phyloP scores from a whole-genome alignment of 2,113 vertebrate genomes.

The Cavia porcellus region DNA sequence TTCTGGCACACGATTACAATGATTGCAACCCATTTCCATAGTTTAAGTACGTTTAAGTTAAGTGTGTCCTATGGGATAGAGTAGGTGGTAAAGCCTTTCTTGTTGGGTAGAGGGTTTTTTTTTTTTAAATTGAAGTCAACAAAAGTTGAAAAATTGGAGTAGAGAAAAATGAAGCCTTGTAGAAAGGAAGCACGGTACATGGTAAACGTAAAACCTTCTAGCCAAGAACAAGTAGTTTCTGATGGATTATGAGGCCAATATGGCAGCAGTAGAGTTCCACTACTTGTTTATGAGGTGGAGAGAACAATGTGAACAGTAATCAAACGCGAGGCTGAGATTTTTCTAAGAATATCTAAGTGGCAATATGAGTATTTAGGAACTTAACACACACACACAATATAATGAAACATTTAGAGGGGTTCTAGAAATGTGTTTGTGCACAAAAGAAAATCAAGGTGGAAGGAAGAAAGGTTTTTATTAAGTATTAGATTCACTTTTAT shows the following conservation, averaged over 20 bases:
- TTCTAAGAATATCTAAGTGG: background rate
- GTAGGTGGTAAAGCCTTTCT: background rate
- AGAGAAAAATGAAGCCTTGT: background rate
- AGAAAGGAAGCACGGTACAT: background rate
- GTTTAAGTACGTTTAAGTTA: background rate
- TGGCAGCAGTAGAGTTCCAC: background rate
- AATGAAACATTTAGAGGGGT: background rate
- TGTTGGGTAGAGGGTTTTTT: background rate
- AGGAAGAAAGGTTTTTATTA: background rate
- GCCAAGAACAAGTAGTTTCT: background rate
- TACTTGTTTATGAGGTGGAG: background rate
- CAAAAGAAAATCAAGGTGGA: background rate
- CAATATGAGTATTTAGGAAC: background rate
- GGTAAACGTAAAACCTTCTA: background rate
- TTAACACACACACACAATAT: background rate
- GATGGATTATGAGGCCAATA: background rate
- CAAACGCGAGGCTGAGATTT: background rate
- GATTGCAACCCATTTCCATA: background rate
- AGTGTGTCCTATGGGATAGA: background rate
- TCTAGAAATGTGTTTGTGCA: background rate
- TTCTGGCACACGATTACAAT: slow-evolving; percentile 19
- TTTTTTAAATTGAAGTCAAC: background rate
- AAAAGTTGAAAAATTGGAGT: background rate
- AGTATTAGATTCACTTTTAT: background rate
- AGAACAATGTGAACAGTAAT: background rate